Percentiles rank a stretch among this genome's conserved stretches.
Evolutionary conservation across 64 coral and sea anemone genomes (phyloP).

Genomic region (Montipora efflorescens): DNA sequence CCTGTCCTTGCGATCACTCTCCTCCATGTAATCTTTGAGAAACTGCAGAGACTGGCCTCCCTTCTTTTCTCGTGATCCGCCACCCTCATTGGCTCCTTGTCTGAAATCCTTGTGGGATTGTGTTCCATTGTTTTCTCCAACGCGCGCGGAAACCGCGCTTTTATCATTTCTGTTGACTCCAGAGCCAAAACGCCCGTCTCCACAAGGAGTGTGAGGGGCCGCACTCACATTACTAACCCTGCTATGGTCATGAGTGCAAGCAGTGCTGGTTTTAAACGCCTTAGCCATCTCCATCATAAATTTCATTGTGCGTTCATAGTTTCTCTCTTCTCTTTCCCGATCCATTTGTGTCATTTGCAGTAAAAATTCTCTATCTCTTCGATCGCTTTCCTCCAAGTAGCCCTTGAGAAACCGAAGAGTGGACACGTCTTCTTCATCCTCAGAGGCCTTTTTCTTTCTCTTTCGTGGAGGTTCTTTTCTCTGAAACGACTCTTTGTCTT

Average conservation of each 20-base stretch:
- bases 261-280: slow-evolving; percentile 61
- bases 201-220: neutral
- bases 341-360: slow-evolving; percentile 63
- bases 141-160: neutral
- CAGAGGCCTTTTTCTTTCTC: slow-evolving; percentile 27
- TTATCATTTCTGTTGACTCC: neutral
- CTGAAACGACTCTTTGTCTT: slow-evolving; percentile 11
- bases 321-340: slow-evolving; percentile 73
- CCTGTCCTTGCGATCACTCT: slow-evolving; percentile 37
- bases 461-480: slow-evolving; percentile 66
- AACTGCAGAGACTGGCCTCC: slow-evolving; percentile 11
- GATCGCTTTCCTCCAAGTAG: slow-evolving; percentile 77
- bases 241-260: neutral
- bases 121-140: neutral
- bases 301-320: slow-evolving; percentile 68
- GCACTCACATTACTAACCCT: slow-evolving; percentile 9
- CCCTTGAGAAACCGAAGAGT: slow-evolving; percentile 56
- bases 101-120: neutral
- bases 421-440: slow-evolving; percentile 51
- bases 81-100: neutral
- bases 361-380: slow-evolving; percentile 69
- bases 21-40: slow-evolving; percentile 46
- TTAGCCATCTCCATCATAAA: slow-evolving; percentile 79
- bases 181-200: slow-evolving; percentile 9
- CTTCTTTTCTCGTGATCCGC: slow-evolving; percentile 1